phyloP scores from a whole-genome alignment of 2,113 vertebrate genomes.

The Pseudorectes ferrugineus region DNA sequence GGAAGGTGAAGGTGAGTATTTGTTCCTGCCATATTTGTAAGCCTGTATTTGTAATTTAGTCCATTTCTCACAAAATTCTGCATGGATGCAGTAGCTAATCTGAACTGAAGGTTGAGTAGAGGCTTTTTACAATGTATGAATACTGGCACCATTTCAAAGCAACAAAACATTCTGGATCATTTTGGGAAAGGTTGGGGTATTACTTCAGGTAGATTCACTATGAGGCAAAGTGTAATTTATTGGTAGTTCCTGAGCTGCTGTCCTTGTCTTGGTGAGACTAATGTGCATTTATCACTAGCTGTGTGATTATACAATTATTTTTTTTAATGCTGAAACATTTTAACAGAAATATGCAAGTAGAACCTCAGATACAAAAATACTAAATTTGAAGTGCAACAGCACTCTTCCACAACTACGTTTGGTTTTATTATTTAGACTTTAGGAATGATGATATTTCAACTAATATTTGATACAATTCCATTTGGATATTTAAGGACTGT shows the following conservation, averaged over 20 bases:
- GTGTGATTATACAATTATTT: neutral
- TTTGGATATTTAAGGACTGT: neutral
- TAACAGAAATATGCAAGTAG: neutral
- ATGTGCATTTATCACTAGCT: neutral
- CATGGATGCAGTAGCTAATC: neutral
- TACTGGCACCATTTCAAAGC: neutral
- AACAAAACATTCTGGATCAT: neutral
- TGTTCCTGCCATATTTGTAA: neutral
- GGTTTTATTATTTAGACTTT: neutral
- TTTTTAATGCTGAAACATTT: neutral
- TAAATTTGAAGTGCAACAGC: neutral
- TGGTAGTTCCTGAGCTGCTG: neutral
- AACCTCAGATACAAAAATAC: neutral
- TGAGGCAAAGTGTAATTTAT: neutral
- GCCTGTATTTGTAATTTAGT: neutral
- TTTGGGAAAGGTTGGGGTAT: neutral
- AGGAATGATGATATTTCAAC: neutral
- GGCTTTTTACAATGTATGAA: neutral
- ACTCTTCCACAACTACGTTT: neutral
- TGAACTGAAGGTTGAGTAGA: neutral
- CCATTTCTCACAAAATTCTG: neutral
- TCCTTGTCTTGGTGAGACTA: neutral
- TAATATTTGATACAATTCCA: neutral
- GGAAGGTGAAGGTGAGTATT: neutral
- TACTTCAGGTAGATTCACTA: neutral